Conservation (phyloP, 2,797 vertebrate genomes). For the Tolypeutes matacus region DNA sequence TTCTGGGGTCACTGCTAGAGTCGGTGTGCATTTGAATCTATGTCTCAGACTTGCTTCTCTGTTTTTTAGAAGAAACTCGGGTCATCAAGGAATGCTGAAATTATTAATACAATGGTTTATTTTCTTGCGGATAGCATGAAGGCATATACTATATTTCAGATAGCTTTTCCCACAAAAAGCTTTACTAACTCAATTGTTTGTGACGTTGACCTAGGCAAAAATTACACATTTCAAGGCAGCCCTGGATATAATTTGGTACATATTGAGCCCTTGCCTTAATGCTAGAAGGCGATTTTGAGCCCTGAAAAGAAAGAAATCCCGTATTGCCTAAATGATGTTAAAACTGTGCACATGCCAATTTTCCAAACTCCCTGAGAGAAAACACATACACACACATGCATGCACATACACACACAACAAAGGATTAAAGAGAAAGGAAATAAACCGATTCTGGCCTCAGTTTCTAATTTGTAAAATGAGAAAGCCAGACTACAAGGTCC, state of each 20-base stretch:
- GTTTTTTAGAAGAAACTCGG: not conserved
- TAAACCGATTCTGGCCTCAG: not conserved
- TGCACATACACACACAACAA: not conserved
- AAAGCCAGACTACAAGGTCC: not conserved
- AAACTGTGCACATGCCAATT: not conserved
- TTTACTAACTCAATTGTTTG: not conserved
- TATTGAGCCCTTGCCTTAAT: not conserved
- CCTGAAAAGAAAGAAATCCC: not conserved
- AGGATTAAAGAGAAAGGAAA: not conserved
- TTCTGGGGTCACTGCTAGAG: not conserved
- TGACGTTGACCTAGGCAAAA: constrained; percentile 38
- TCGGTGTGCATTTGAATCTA: not conserved
- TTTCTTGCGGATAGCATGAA: not conserved
- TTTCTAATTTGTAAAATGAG: constrained; percentile 45
- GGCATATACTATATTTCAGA: not conserved
- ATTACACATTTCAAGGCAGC: not conserved
- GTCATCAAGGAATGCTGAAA: not conserved
- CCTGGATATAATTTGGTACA: not conserved
- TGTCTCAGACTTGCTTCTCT: not conserved
- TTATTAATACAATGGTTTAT: not conserved
- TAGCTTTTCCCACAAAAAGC: not conserved
- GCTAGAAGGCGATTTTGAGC: not conserved
- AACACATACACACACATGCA: not conserved
- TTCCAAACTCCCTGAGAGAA: not conserved
- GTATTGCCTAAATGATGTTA: constrained; percentile 15